A percentile compares a stretch with the other conserved stretches of the same genome.
phyloP scores from a whole-genome alignment of 1,140 invertebrate genomes.

The Pomacea maculata region DNA sequence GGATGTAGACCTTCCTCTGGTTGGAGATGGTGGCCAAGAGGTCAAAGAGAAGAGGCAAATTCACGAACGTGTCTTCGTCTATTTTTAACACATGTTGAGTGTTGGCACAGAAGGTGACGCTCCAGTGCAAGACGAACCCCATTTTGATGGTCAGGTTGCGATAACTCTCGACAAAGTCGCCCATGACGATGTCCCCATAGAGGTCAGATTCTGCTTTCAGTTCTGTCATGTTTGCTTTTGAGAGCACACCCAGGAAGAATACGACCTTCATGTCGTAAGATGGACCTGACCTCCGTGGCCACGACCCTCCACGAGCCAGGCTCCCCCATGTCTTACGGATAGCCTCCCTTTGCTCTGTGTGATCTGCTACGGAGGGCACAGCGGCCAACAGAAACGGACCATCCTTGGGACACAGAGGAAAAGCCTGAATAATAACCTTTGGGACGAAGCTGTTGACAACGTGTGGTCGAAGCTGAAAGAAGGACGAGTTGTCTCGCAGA shows the following conservation, averaged over 20 bases:
- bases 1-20: neutral
- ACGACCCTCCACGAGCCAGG: neutral
- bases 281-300: neutral
- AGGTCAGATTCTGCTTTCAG: neutral
- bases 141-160: constrained; percentile 6
- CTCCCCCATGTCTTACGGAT: neutral
- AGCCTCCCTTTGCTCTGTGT: neutral
- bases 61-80: constrained; percentile 7
- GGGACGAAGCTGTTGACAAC: too few species aligned
- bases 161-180: neutral
- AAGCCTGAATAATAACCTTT: neutral
- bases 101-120: neutral
- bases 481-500: too few species aligned
- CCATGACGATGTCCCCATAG: constrained; percentile 2
- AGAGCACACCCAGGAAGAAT: neutral
- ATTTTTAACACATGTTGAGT: neutral
- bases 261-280: neutral
- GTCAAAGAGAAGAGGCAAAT: constrained; percentile 2
- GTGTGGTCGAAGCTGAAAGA: too few species aligned
- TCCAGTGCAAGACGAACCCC: neutral
- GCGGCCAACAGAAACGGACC: neutral
- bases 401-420: neutral
- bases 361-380: neutral
- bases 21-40: neutral
- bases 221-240: neutral